Evolutionary conservation across 2,888 invertebrate species (phyloP).

Genomic region (Apantesis nais): DNA sequence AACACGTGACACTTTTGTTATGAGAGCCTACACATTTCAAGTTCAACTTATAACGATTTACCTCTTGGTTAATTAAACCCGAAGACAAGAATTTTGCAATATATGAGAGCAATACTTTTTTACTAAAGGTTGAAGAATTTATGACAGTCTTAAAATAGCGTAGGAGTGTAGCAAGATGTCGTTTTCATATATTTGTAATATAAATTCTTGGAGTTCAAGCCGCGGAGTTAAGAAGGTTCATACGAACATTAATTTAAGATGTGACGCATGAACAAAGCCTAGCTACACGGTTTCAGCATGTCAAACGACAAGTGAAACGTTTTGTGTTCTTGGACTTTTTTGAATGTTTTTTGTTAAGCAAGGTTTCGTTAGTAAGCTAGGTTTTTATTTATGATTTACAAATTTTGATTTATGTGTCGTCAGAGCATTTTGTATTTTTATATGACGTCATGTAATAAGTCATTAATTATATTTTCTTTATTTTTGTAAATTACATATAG

Average conservation of each 20-base stretch:
- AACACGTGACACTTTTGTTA: slow-evolving; percentile 41
- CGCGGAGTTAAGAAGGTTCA: background rate
- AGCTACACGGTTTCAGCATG: background rate
- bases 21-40: slow-evolving; percentile 34
- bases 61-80: slow-evolving; percentile 54
- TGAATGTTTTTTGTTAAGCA: too few relatives aligned
- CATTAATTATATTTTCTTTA: too few relatives aligned
- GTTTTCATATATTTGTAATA: background rate
- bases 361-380: too few relatives aligned
- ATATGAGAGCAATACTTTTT: slow-evolving; percentile 49
- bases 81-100: slow-evolving; percentile 57
- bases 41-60: slow-evolving; percentile 37
- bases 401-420: too few relatives aligned
- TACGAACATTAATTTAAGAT: background rate
- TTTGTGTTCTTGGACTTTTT: background rate
- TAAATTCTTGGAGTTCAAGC: background rate
- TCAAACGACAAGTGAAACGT: background rate
- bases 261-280: background rate
- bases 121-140: slow-evolving; percentile 41
- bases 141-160: slow-evolving; percentile 37
- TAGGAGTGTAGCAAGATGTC: slow-evolving; percentile 4
- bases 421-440: too few relatives aligned
- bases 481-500: too few relatives aligned
- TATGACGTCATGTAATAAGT: too few relatives aligned
- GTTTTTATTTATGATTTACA: too few relatives aligned